Evolutionary conservation across 2,797 vertebrate species (phyloP).

Genomic region (Parambassis ranga): DNA sequence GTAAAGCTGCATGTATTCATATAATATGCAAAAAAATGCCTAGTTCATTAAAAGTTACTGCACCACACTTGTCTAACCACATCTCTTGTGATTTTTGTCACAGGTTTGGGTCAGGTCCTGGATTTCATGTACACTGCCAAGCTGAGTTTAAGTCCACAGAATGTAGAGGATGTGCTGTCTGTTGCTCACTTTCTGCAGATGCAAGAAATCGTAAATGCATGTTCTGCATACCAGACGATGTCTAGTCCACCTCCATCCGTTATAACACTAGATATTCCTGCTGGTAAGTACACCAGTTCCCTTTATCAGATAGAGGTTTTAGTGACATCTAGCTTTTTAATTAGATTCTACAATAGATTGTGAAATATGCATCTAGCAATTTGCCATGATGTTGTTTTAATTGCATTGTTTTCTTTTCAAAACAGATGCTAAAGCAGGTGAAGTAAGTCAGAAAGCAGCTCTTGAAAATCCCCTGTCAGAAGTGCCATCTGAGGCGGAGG

Average conservation of each 20-base stretch:
- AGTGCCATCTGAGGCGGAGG: conserved; percentile 38
- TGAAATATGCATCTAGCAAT: too few relatives aligned
- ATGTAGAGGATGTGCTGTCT: conserved; percentile 90
- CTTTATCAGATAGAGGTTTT: too few relatives aligned
- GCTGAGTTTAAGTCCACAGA: conserved; percentile 88
- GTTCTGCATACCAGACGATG: conserved; percentile 89
- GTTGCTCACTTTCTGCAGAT: conserved; percentile 96
- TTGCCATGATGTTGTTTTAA: too few relatives aligned
- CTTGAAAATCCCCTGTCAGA: conserved; percentile 33
- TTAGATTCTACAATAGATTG: neutral
- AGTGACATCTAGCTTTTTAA: neutral
- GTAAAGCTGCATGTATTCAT: too few relatives aligned
- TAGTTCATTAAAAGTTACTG: too few relatives aligned
- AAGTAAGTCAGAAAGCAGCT: conserved; percentile 35
- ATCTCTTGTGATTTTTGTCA: conserved; percentile 6
- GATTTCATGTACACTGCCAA: conserved; percentile 99
- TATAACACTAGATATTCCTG: conserved; percentile 39
- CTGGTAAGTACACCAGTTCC: too few relatives aligned
- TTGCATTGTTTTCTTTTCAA: neutral
- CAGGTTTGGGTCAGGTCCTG: conserved; percentile 94
- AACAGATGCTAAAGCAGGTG: conserved; percentile 51
- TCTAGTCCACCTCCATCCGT: conserved; percentile 56
- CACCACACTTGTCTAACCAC: too few relatives aligned
- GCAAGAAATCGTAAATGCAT: conserved; percentile 93
- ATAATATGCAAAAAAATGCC: too few relatives aligned